These are phyloP conservation scores for Cyrtonyx montezumae DNA, from an alignment of 2,113 vertebrate genomes.

Conservation along the genomic window DNA sequence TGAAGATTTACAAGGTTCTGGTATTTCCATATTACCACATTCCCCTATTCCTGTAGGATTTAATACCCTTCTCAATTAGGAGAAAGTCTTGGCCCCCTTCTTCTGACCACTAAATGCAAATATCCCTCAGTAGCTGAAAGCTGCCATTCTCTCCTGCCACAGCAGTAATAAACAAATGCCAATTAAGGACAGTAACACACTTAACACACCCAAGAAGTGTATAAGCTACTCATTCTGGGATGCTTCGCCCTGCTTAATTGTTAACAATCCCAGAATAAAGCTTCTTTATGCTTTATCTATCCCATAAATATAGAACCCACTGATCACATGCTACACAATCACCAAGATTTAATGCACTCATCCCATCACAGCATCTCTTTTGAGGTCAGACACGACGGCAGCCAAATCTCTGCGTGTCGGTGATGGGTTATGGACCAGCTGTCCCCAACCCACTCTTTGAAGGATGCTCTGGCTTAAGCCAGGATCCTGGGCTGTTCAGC, in stretches of 20 bases:
- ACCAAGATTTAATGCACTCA: neutral
- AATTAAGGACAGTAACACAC: neutral
- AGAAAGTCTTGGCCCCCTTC: neutral
- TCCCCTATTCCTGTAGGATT: neutral
- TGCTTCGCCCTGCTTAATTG: neutral
- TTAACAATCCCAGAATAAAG: neutral
- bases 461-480: neutral
- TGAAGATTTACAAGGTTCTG: neutral
- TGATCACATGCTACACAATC: neutral
- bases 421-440: neutral
- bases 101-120: neutral
- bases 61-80: neutral
- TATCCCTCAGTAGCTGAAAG: neutral
- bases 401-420: constrained; percentile 34
- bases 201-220: neutral
- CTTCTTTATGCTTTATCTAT: neutral
- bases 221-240: neutral
- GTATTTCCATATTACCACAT: neutral
- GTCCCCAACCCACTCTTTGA: neutral
- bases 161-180: neutral
- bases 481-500: constrained; percentile 5
- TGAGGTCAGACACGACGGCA: neutral
- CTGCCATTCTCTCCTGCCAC: neutral
- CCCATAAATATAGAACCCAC: neutral
- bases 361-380: neutral